phyloP scores from a whole-genome alignment of 2,113 vertebrate genomes.

The Alectura lathami region DNA sequence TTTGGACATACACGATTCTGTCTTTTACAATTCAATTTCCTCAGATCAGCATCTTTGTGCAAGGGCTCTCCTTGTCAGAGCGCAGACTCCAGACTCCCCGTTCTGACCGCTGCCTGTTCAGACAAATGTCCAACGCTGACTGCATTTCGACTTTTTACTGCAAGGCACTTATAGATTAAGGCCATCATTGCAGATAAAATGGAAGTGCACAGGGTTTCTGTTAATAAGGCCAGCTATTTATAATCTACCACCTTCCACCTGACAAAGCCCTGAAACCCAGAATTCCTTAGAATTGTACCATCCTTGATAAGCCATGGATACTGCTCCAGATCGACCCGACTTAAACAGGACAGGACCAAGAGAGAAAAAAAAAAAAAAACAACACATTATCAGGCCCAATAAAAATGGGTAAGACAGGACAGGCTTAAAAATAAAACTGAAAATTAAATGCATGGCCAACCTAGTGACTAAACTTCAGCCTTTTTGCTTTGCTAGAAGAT shows the following conservation, averaged over 20 bases:
- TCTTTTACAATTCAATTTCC: neutral
- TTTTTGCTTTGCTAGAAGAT: neutral
- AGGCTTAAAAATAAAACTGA: neutral
- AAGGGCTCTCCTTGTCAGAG: neutral
- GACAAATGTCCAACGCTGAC: neutral
- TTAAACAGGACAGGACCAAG: neutral
- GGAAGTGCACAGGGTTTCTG: neutral
- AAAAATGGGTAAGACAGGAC: neutral
- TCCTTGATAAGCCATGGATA: neutral
- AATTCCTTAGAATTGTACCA: neutral
- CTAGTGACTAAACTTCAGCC: neutral
- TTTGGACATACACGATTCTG: rapidly evolving
- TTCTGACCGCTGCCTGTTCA: neutral
- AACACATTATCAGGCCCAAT: neutral
- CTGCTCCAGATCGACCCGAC: neutral
- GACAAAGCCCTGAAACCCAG: neutral
- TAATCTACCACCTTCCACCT: neutral
- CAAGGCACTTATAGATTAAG: too few relatives aligned
- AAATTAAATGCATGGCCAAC: neutral
- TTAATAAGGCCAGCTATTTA: neutral
- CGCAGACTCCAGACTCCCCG: neutral
- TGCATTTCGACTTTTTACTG: neutral
- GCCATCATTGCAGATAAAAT: neutral
- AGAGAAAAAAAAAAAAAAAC: too few relatives aligned
- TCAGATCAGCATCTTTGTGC: neutral